Evolutionary conservation across 2,888 invertebrate species (phyloP).

Genomic region (Diabrotica balteata): DNA sequence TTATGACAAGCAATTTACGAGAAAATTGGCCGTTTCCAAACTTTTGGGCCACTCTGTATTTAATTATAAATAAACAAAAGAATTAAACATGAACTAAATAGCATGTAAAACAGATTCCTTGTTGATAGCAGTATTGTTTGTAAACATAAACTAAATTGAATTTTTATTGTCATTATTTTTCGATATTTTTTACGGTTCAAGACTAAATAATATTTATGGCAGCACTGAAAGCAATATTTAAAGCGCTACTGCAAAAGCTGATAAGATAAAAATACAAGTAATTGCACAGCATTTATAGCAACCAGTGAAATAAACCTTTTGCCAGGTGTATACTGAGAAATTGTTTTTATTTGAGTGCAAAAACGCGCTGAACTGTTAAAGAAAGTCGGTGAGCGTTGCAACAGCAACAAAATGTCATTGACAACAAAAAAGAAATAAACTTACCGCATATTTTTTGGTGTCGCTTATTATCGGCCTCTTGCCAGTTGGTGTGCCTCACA

Average conservation of each 20-base stretch:
- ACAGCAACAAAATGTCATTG: slow-evolving; percentile 4
- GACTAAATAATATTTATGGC: too few species aligned
- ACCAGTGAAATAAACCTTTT: slow-evolving; percentile 12
- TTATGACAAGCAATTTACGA: too few species aligned
- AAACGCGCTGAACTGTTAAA: not conserved
- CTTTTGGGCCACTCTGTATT: too few species aligned
- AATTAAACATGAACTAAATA: too few species aligned
- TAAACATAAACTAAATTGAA: too few species aligned
- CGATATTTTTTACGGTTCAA: too few species aligned
- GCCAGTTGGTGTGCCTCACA: slow-evolving; percentile 72
- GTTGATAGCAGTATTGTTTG: too few species aligned
- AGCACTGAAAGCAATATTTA: not conserved
- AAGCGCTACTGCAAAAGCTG: slow-evolving; percentile 3
- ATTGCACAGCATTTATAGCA: not conserved
- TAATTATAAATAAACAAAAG: too few species aligned
- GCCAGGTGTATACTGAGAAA: not conserved
- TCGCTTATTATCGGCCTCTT: slow-evolving; percentile 52
- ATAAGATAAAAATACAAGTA: slow-evolving; percentile 1
- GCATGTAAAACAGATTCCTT: too few species aligned
- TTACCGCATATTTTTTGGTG: slow-evolving; percentile 35
- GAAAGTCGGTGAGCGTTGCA: slow-evolving; percentile 1
- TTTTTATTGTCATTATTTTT: too few species aligned
- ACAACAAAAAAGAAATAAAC: slow-evolving; percentile 16
- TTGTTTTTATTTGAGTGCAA: not conserved
- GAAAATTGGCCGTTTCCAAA: too few species aligned